phyloP scores from a whole-genome alignment of 2,797 vertebrate genomes.

The Hemibagrus guttatus region DNA sequence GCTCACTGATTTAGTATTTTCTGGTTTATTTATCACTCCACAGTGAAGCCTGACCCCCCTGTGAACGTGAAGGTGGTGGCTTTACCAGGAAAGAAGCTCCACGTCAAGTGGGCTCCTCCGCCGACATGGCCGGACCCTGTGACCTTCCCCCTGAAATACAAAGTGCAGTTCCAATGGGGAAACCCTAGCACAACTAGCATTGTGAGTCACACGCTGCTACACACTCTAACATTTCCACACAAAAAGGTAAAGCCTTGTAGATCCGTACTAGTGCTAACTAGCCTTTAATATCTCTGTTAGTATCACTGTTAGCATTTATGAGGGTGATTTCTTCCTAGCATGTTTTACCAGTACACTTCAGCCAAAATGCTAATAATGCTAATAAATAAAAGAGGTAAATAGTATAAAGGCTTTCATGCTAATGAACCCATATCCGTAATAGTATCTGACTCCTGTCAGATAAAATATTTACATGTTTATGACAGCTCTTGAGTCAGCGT shows the following conservation, averaged over 20 bases:
- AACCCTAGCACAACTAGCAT: constrained; percentile 30
- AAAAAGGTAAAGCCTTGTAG: neutral
- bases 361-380: constrained; percentile 4
- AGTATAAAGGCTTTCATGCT: neutral
- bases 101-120: constrained; percentile 72
- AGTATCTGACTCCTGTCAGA: neutral
- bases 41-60: constrained; percentile 79
- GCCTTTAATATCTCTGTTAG: neutral
- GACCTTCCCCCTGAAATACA: constrained; percentile 75
- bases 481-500: neutral
- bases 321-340: neutral
- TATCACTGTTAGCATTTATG: neutral
- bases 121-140: constrained; percentile 68
- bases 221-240: neutral
- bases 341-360: neutral
- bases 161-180: constrained; percentile 67
- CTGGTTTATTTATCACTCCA: neutral
- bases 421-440: neutral
- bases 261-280: neutral
- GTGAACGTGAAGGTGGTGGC: constrained; percentile 63
- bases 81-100: constrained; percentile 49
- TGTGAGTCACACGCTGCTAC: constrained; percentile 57
- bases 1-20: neutral
- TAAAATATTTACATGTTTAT: neutral
- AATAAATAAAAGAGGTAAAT: neutral